Base-by-base conservation (phyloP, 1,140 invertebrate genomes). In the Monochamus saltuarius region DNA sequence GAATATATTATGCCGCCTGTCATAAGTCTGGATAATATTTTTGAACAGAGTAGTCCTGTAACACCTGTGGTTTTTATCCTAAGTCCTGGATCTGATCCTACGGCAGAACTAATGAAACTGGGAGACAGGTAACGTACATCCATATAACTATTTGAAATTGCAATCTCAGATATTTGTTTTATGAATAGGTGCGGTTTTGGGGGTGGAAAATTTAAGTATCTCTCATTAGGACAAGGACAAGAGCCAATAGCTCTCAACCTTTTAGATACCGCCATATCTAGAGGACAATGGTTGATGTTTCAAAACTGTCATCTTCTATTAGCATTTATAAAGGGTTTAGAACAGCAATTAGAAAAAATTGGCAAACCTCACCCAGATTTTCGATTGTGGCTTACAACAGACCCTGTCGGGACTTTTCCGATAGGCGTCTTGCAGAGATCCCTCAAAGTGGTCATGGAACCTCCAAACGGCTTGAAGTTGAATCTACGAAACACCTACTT, bases 331-430 rank as follows among this genome's bases (percentile, higher is more conserved):
- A 83, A 83, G 19, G 84, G 87, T 42, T 75, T 96, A 43, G 92
- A 95, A 74, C 94, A 94, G 72, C 80, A 87, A 60, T 74, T 96
- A 39, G 91, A 94, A 65, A 82, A 86, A 66, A 82, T 92, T 53
- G 83, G 78, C 42, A 88, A 87, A 67, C 89, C 90, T 0, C 91
- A 96, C 81, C 88, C 90, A 0, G 90, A 95, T 74, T 96, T 95
- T 75, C 79, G 94, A n/a, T 78, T 97, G 0, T 97, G 93, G 93
- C 77, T 97, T 22, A 95, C 92, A 1, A 95, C 92, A 0, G 92
- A 95, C 73, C 89, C 91, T 0, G 90, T 87, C 0, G 84, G 86
- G 0, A 82, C 82, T 1, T 95, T 97, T 76, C 93, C 94, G 4
- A 91, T 95, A 67, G 91, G 92, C 43, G 90, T 96, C 60, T 73